These are phyloP conservation scores for Cottoperca gobio DNA, from an alignment of 2,797 vertebrate species.

Conservation along the genomic window DNA sequence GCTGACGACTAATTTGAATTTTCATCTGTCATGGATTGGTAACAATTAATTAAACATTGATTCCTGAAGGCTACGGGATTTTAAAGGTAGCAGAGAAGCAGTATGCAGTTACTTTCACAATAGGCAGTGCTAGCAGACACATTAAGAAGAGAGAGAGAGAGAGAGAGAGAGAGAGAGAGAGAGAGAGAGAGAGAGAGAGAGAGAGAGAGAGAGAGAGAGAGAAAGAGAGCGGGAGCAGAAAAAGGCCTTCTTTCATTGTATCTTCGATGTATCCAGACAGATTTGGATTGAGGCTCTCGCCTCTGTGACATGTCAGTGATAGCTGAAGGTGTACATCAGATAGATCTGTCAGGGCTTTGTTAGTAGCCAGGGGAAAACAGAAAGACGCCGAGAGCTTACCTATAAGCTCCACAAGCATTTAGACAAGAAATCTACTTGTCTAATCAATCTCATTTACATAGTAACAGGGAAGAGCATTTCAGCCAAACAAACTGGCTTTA, in stretches of 20 bases:
- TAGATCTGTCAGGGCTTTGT: constrained; percentile 26
- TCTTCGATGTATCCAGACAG: constrained; percentile 35
- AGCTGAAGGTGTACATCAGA: constrained; percentile 38
- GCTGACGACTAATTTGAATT: constrained; percentile 59
- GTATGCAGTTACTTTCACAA: constrained; percentile 35
- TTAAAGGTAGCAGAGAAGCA: constrained; percentile 23
- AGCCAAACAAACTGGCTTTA: constrained; percentile 15
- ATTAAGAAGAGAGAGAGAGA: not conserved
- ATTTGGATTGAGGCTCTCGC: constrained; percentile 33
- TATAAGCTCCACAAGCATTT: not conserved
- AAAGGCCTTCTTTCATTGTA: constrained; percentile 26
- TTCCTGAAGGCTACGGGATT: constrained; percentile 44
- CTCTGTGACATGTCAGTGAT: constrained; percentile 43
- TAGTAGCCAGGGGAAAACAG: not conserved
- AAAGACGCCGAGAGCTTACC: constrained; percentile 7
- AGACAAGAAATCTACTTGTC: not conserved
- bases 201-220: too few species aligned
- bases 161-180: too few species aligned
- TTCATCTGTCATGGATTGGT: constrained; percentile 59
- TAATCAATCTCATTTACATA: constrained; percentile 27
- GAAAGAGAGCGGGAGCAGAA: too few species aligned
- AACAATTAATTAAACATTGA: constrained; percentile 71
- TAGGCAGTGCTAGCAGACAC: constrained; percentile 13
- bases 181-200: too few species aligned
- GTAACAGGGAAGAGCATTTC: not conserved